Evolutionary conservation across 2,888 invertebrate species (phyloP).

Genomic region (Leptinotarsa tumamoca): DNA sequence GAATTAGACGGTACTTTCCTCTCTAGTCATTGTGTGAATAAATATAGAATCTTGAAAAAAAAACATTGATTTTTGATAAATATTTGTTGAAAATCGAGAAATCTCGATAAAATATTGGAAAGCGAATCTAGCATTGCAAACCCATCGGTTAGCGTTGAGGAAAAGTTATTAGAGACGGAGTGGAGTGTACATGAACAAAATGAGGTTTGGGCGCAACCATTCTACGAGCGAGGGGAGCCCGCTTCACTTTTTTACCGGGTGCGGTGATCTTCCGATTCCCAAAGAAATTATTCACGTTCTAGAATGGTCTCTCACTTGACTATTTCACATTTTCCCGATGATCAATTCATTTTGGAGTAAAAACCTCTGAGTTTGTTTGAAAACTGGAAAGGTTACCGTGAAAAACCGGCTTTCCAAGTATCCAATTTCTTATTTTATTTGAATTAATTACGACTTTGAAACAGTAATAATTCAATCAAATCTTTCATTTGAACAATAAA

Average conservation of each 20-base stretch:
- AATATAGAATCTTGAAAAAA: neutral
- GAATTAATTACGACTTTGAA: neutral
- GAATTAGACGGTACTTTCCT: neutral
- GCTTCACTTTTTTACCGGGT: slow-evolving; percentile 58
- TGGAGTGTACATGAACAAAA: slow-evolving; percentile 66
- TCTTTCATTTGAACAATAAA: neutral
- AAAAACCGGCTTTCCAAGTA: neutral
- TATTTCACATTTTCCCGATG: neutral
- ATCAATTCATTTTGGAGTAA: neutral
- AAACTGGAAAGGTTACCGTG: neutral
- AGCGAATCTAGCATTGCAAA: slow-evolving; percentile 50
- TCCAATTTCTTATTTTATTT: neutral
- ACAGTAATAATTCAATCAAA: neutral
- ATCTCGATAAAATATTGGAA: slow-evolving; percentile 39
- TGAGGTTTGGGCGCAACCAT: slow-evolving; percentile 68
- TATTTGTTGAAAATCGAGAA: slow-evolving; percentile 36
- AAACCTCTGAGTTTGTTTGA: neutral
- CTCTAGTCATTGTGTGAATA: neutral
- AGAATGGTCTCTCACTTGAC: slow-evolving; percentile 13
- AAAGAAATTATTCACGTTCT: slow-evolving; percentile 29
- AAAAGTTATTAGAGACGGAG: slow-evolving; percentile 63
- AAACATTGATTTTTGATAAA: neutral
- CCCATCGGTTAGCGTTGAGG: slow-evolving; percentile 60
- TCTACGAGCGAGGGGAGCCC: slow-evolving; percentile 64
- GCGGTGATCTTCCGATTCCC: slow-evolving; percentile 52